Conservation (phyloP, 2,797 vertebrate species). For the Helicolenus hilgendorfi region DNA sequence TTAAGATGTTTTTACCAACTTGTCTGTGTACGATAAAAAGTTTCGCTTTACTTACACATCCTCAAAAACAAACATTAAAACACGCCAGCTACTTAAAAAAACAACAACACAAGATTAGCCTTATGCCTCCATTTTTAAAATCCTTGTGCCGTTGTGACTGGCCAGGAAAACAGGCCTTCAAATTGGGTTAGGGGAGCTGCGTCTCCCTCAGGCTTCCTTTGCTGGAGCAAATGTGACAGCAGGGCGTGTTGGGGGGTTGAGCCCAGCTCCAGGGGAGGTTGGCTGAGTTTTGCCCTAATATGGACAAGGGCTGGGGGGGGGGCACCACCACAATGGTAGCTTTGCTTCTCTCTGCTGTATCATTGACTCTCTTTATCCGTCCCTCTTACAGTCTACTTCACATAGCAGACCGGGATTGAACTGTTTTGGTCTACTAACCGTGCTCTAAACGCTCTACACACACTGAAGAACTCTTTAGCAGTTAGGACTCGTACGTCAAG, state of each 20-base stretch:
- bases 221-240: constrained; percentile 82
- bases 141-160: constrained; percentile 66
- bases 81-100: constrained; percentile 12
- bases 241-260: constrained; percentile 68
- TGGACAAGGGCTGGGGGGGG: constrained; percentile 67
- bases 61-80: not conserved
- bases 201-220: constrained; percentile 72
- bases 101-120: constrained; percentile 1
- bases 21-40: too few species aligned
- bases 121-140: constrained; percentile 68
- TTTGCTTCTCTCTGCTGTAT: constrained; percentile 56
- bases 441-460: not conserved
- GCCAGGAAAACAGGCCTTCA: constrained; percentile 62
- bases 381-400: constrained; percentile 33
- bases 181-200: constrained; percentile 78
- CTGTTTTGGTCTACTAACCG: constrained; percentile 23
- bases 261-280: constrained; percentile 71
- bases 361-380: constrained; percentile 32
- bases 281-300: constrained; percentile 86
- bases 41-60: too few species aligned
- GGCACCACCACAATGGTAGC: constrained; percentile 76
- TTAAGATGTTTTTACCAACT: too few species aligned
- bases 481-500: not conserved
- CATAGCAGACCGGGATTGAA: constrained; percentile 24
- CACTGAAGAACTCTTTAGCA: constrained; percentile 33